These are phyloP conservation scores for Drosophila baimaii DNA, from an alignment of 1,140 invertebrate genomes.

Conservation along the genomic window DNA sequence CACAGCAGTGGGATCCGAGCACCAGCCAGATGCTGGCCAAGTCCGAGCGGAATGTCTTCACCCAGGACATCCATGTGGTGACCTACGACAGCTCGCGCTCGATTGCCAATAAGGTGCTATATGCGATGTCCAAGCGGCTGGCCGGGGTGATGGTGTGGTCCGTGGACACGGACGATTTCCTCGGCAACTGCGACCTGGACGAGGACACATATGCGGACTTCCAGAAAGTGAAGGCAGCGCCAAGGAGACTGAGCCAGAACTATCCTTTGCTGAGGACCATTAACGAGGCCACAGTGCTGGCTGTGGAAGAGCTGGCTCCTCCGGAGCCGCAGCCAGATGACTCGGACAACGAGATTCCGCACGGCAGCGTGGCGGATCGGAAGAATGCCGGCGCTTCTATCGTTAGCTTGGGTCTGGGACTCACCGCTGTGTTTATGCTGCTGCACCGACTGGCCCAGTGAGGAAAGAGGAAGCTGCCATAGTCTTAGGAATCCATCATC, in stretches of 20 bases:
- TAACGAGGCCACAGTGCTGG: conserved; percentile 86
- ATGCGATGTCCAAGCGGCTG: conserved; percentile 87
- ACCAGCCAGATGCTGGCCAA: conserved; percentile 86
- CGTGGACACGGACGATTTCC: conserved; percentile 91
- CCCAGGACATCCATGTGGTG: conserved; percentile 84
- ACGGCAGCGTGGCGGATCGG: conserved; percentile 60
- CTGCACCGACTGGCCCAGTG: conserved; percentile 45
- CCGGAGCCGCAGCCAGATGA: conserved; percentile 78
- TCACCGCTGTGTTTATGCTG: conserved; percentile 42
- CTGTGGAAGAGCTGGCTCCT: conserved; percentile 85
- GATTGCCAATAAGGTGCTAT: conserved; percentile 87
- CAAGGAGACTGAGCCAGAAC: conserved; percentile 84
- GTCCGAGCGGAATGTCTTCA: conserved; percentile 84
- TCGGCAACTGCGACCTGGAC: conserved; percentile 86
- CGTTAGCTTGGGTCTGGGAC: conserved; percentile 45
- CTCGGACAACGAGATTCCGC: conserved; percentile 70
- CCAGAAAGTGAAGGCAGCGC: conserved; percentile 63
- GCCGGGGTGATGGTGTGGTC: conserved; percentile 94
- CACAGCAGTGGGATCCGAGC: conserved; percentile 86
- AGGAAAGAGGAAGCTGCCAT: conserved; percentile 9
- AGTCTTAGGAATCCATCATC: conserved; percentile 36
- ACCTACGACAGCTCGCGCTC: conserved; percentile 87
- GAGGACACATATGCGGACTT: conserved; percentile 85
- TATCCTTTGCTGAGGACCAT: conserved; percentile 88
- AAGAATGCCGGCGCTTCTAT: conserved; percentile 55